Evolutionary conservation across 2,797 vertebrate species (phyloP).

Genomic region (Acanthis flammea): DNA sequence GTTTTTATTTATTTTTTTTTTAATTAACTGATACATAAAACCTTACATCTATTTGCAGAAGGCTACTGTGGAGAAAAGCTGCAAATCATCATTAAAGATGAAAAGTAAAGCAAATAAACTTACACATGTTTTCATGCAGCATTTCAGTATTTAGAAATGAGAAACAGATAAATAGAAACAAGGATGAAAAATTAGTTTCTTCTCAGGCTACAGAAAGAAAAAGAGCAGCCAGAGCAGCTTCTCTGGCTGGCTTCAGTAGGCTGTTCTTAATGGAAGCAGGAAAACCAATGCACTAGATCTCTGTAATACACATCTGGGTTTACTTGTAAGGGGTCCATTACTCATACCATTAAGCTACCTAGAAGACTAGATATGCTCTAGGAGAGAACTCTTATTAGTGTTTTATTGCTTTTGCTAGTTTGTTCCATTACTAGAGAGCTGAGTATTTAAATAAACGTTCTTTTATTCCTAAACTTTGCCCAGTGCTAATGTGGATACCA

Average conservation of each 20-base stretch:
- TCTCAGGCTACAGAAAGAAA: background rate
- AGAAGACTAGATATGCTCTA: background rate
- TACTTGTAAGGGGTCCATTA: background rate
- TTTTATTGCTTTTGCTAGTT: background rate
- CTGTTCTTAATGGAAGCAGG: background rate
- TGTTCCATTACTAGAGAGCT: background rate
- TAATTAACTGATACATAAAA: background rate
- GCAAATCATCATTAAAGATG: background rate
- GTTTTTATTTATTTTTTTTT: background rate
- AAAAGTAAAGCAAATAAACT: background rate
- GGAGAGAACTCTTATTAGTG: background rate
- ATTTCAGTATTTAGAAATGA: background rate
- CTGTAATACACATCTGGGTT: background rate
- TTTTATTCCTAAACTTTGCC: background rate
- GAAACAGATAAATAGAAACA: background rate
- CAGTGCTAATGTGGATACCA: background rate
- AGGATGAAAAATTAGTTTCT: background rate
- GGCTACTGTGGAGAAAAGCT: background rate
- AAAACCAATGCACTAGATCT: background rate
- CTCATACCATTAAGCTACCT: background rate
- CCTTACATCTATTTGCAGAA: background rate
- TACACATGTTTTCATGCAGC: background rate
- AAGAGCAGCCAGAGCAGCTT: background rate
- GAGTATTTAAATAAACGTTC: background rate
- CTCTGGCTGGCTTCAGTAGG: background rate